A percentile compares a stretch with the other conserved stretches of the same genome.
Conservation (phyloP, 2,888 invertebrate genomes). For the Athripsodes cinereus region DNA sequence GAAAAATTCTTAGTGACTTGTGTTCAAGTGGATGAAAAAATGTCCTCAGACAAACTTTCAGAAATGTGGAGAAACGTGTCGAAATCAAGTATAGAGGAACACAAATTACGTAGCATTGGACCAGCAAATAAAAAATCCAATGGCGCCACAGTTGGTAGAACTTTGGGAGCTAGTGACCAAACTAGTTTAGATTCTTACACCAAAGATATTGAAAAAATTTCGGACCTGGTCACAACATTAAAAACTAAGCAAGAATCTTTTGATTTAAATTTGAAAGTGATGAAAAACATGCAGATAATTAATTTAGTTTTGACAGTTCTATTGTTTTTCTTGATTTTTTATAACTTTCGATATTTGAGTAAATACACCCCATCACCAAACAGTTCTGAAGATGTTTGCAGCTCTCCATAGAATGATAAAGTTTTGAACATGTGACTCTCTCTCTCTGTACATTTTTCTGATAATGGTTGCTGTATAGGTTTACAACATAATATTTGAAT, state of each 20-base stretch:
- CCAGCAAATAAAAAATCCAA: constrained; percentile 36
- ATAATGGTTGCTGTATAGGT: too few relatives aligned
- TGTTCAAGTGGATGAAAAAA: constrained; percentile 55
- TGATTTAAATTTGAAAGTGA: constrained; percentile 17
- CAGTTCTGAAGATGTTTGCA: background rate
- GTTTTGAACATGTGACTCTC: too few relatives aligned
- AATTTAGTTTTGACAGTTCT: constrained; percentile 18
- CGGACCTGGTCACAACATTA: constrained; percentile 5
- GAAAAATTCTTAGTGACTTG: constrained; percentile 90
- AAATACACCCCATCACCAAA: constrained; percentile 18
- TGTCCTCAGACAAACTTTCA: constrained; percentile 50
- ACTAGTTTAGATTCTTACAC: background rate
- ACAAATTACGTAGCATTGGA: constrained; percentile 64
- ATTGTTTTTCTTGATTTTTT: constrained; percentile 17
- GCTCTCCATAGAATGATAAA: background rate
- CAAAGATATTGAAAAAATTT: constrained; percentile 9
- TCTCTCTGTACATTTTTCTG: too few relatives aligned
- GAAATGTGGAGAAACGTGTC: constrained; percentile 69
- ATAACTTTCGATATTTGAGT: constrained; percentile 14
- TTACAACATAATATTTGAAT: too few relatives aligned
- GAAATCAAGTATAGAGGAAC: constrained; percentile 57
- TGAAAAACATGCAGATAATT: constrained; percentile 19
- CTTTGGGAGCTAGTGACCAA: background rate
- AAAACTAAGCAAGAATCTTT: constrained; percentile 13
- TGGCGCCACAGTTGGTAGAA: background rate